These are phyloP conservation scores for Drosophila seguyi DNA, from an alignment of 1,140 invertebrate genomes.

Conservation along the genomic window DNA sequence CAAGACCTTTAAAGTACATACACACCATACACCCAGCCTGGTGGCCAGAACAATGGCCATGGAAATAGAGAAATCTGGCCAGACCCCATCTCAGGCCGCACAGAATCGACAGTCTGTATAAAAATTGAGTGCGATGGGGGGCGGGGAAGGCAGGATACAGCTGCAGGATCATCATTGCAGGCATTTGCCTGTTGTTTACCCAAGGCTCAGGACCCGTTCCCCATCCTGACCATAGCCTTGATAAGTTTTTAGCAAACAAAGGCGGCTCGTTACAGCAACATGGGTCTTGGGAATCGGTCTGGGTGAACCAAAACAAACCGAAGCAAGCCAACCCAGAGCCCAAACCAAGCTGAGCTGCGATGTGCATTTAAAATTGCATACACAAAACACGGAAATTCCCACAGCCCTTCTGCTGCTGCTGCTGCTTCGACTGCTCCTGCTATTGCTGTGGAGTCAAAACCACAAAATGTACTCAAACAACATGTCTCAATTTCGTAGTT, in stretches of 20 bases:
- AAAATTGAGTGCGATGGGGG: slow-evolving; percentile 49
- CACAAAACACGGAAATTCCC: slow-evolving; percentile 47
- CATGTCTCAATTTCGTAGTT: slow-evolving; percentile 77
- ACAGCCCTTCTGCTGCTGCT: slow-evolving; percentile 18
- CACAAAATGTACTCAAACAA: slow-evolving; percentile 80
- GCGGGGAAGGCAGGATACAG: slow-evolving; percentile 3
- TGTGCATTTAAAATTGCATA: slow-evolving; percentile 57
- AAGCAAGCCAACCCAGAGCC: slow-evolving; percentile 9
- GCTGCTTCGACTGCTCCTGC: slow-evolving; percentile 1
- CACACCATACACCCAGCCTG: slow-evolving; percentile 9
- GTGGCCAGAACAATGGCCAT: slow-evolving; percentile 29
- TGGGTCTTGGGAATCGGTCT: slow-evolving; percentile 52
- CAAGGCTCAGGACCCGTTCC: slow-evolving; percentile 16
- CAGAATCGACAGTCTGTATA: slow-evolving; percentile 69
- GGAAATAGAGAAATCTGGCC: slow-evolving; percentile 14
- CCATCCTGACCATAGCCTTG: slow-evolving; percentile 65
- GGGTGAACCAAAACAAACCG: slow-evolving; percentile 42
- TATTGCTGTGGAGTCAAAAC: slow-evolving; percentile 43
- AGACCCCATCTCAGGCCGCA: slow-evolving; percentile 16
- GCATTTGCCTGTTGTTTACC: slow-evolving; percentile 62
- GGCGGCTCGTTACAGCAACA: slow-evolving; percentile 69
- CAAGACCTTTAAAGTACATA: slow-evolving; percentile 44
- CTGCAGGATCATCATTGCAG: slow-evolving; percentile 69
- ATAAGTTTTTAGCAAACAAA: slow-evolving; percentile 81
- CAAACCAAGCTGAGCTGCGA: slow-evolving; percentile 35